Conservation (phyloP, 2,797 vertebrate species). For the Myioborus miniatus region DNA sequence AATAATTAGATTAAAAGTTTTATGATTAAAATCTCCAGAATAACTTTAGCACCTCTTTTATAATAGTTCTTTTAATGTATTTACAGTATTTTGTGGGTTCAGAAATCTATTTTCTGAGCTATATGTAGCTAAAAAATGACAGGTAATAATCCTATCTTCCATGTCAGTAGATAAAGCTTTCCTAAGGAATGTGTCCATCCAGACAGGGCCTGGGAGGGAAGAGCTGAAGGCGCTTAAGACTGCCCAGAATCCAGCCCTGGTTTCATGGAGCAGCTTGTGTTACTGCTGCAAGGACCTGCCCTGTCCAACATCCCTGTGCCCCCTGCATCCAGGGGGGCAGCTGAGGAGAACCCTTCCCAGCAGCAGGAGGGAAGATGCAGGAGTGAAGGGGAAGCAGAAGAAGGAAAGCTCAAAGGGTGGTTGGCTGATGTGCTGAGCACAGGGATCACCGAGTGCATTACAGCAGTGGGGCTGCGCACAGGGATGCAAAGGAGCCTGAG, state of each 20-base stretch:
- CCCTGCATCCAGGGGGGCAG: not conserved
- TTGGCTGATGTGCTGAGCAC: rapidly evolving
- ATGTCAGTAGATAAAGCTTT: not conserved
- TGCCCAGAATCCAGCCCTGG: not conserved
- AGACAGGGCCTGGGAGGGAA: not conserved
- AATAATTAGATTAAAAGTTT: conserved; percentile 44
- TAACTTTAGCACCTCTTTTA: not conserved
- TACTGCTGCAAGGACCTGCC: not conserved
- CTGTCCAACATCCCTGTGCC: not conserved
- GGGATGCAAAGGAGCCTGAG: not conserved
- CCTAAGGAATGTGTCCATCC: not conserved
- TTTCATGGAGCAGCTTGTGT: not conserved
- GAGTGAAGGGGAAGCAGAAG: not conserved
- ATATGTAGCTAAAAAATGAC: not conserved
- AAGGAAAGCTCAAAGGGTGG: not conserved
- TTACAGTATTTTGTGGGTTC: not conserved
- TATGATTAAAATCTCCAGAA: conserved; percentile 8
- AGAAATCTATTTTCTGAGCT: not conserved
- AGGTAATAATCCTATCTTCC: not conserved
- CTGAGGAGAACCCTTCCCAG: not conserved
- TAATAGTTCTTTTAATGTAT: not conserved
- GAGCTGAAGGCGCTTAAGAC: not conserved
- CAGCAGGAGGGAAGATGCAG: not conserved
- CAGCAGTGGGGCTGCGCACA: not conserved
- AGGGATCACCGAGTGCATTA: not conserved